Evolutionary conservation across 2,797 vertebrate genomes (phyloP).

Genomic region (Rhinella marina): DNA sequence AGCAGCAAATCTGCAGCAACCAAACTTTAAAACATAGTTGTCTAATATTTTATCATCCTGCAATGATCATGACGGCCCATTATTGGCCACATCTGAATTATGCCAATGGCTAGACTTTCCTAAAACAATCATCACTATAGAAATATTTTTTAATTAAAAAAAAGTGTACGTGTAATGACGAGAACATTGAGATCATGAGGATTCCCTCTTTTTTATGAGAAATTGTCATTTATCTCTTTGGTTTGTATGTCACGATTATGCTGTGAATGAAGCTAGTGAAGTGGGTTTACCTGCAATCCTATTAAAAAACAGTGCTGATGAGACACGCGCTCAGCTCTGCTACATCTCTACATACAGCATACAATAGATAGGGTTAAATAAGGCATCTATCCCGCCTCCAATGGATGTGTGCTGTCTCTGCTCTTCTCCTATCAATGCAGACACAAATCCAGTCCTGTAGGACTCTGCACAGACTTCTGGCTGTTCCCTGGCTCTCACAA

Average conservation of each 20-base stretch:
- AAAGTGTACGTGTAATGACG: background rate
- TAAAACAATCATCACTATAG: background rate
- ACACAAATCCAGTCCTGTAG: conserved; percentile 32
- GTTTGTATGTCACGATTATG: background rate
- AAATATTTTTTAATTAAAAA: background rate
- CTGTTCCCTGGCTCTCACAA: conserved; percentile 38
- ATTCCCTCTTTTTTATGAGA: background rate
- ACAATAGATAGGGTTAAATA: conserved; percentile 35
- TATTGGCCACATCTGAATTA: background rate
- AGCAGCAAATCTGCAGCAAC: no score
- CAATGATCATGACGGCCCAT: background rate
- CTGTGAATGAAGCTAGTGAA: background rate
- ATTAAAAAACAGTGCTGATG: background rate
- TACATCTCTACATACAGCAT: background rate
- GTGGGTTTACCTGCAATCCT: background rate
- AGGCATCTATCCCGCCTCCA: conserved; percentile 31
- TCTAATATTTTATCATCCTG: no score
- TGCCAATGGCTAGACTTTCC: background rate
- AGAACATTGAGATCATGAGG: background rate
- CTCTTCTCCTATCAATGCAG: conserved; percentile 33
- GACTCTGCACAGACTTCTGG: conserved; percentile 44
- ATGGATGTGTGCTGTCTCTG: conserved; percentile 13
- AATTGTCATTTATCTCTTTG: background rate
- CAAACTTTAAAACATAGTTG: no score
- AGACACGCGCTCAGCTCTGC: background rate